A percentile compares a stretch with the other conserved stretches of the same genome.
phyloP scores from a whole-genome alignment of 1,140 invertebrate genomes.

The Littorina saxatilis region DNA sequence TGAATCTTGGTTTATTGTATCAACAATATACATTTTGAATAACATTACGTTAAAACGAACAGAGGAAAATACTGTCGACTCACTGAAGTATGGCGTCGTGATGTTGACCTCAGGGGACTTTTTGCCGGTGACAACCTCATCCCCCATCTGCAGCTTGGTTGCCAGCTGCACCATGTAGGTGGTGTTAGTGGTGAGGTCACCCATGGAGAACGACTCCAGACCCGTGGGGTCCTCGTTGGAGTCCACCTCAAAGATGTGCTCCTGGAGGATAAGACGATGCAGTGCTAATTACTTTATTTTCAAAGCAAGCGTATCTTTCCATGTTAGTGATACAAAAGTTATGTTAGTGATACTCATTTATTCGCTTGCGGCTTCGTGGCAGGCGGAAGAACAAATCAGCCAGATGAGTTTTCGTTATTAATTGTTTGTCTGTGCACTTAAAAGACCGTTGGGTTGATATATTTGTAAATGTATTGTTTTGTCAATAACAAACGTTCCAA shows the following conservation, averaged over 20 bases:
- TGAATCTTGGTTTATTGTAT: slow-evolving; percentile 10
- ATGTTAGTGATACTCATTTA: too few species aligned
- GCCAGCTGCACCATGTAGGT: slow-evolving; percentile 35
- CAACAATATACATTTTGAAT: too few species aligned
- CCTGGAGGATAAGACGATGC: neutral
- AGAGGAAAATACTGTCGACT: neutral
- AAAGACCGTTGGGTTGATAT: too few species aligned
- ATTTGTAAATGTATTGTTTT: too few species aligned
- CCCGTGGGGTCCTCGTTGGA: neutral
- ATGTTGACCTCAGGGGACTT: slow-evolving; percentile 32
- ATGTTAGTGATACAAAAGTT: neutral
- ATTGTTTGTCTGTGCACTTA: too few species aligned
- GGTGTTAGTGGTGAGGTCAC: slow-evolving; percentile 17
- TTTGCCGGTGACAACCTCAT: neutral
- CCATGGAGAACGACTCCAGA: neutral
- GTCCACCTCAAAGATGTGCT: slow-evolving; percentile 19
- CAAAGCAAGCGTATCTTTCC: too few species aligned
- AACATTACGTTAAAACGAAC: too few species aligned
- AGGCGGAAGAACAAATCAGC: too few species aligned
- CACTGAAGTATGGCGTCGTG: slow-evolving; percentile 29
- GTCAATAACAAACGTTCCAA: too few species aligned
- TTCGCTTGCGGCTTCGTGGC: too few species aligned
- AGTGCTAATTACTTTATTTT: too few species aligned
- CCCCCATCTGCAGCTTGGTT: slow-evolving; percentile 8
- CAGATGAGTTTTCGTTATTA: too few species aligned